Evolutionary conservation across 1,140 invertebrate species (phyloP), one percentile per base, ranked within the genome.

Genomic region (Liolophura sinensis): DNA sequence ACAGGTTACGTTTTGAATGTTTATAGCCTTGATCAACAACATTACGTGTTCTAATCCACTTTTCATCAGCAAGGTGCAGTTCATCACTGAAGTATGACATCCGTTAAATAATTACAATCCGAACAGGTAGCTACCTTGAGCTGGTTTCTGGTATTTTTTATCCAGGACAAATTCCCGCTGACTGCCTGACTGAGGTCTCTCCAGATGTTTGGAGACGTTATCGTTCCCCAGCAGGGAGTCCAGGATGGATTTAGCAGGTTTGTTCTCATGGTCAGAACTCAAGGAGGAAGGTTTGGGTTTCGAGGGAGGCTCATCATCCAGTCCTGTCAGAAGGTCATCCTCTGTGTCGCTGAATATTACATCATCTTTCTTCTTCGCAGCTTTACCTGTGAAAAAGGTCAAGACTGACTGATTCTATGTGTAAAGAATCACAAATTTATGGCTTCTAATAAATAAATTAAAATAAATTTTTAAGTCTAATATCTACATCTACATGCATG

Each of bases 141-240:
- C 31, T 60, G 31, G 31, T 40, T 60, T 27, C 16, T 18, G 71
- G 69, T 77, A 79, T 59, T 77, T 79, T n/a, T 67, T 74, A 52
- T 79, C 77, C 31, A 79, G 66, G 14, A 77, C 67, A 76, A 79
- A 79, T 54, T 73, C 67, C 54, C 31, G 31, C 31, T 40, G 31
- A 40, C 69, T 68, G 27, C 69, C 70, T 46, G 69, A 64, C 60
- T 74, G 71, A 20, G 68, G 52, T 20, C 62, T 68, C 24, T 79
- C 73, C 49, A 79, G 54, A 20, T 74, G 69, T 56, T 71, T 70
- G 16, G 63, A 51, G 6, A 73, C 75, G 16, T 54, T 63, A 46
- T 64, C 68, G 62, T 74, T 73, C 0, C 71, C 71, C 55, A 79
- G 70, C 11, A 79, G 60, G 47, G 70, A 72, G 51, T 78, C 78